These are phyloP conservation scores for Cepaea nemoralis DNA, from an alignment of 1,140 invertebrate genomes.

Conservation along the genomic window DNA sequence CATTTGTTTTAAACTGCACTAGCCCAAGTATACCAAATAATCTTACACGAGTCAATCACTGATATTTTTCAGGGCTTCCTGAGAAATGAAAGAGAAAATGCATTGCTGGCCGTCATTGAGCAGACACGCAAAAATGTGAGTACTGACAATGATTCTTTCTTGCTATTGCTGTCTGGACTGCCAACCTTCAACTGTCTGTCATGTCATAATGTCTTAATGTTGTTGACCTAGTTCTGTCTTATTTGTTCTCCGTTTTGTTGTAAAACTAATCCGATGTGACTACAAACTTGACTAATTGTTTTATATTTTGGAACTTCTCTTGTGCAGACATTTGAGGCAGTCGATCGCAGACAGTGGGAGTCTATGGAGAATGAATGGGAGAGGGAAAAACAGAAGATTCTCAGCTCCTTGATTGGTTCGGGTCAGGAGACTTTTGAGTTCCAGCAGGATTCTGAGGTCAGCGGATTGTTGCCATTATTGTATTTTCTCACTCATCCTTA, in stretches of 20 bases:
- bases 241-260: too few species aligned
- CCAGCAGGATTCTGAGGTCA: slow-evolving; percentile 72
- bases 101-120: slow-evolving; percentile 90
- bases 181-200: not conserved
- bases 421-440: slow-evolving; percentile 86
- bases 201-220: slow-evolving; percentile 1
- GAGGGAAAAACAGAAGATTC: slow-evolving; percentile 86
- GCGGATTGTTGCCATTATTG: too few species aligned
- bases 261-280: too few species aligned
- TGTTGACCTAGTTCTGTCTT: not conserved
- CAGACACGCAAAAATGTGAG: slow-evolving; percentile 86
- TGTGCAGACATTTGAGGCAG: slow-evolving; percentile 73
- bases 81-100: slow-evolving; percentile 94
- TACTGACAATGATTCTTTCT: too few species aligned
- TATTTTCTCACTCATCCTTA: too few species aligned
- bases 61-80: slow-evolving; percentile 84
- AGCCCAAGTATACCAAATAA: too few species aligned
- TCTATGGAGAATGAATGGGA: slow-evolving; percentile 89
- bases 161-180: too few species aligned
- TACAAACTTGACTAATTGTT: too few species aligned
- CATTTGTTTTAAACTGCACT: not conserved
- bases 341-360: slow-evolving; percentile 83
- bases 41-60: too few species aligned
- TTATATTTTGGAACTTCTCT: slow-evolving; percentile 36
- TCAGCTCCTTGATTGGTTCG: slow-evolving; percentile 88